Conservation (phyloP, 2,113 vertebrate species). For the Eleginops maclovinus region DNA sequence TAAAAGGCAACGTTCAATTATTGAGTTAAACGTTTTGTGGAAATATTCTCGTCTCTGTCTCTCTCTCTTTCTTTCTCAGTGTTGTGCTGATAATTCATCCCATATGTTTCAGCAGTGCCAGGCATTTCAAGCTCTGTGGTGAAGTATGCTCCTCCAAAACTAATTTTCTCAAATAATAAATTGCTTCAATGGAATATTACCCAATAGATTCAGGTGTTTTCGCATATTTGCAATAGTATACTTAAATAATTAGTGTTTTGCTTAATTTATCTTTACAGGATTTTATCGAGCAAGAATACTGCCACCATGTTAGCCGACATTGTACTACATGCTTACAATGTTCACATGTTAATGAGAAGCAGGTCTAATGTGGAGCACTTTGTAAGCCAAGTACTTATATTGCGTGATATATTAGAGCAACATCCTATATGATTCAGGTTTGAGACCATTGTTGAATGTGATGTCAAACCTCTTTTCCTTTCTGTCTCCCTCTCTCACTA, state of each 20-base stretch:
- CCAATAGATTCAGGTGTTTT: conserved; percentile 14
- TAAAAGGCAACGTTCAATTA: conserved; percentile 57
- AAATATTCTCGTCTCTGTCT: conserved; percentile 50
- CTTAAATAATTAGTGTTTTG: background rate
- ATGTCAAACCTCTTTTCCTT: no score
- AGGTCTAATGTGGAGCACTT: background rate
- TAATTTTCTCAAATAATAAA: conserved; percentile 41
- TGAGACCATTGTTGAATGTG: no score
- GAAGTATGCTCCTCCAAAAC: conserved; percentile 56
- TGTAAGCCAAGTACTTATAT: no score
- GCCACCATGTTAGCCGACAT: background rate
- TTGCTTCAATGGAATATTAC: conserved; percentile 37
- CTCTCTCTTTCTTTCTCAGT: conserved; percentile 40
- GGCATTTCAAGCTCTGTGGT: conserved; percentile 58
- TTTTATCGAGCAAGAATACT: background rate
- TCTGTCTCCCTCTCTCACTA: no score
- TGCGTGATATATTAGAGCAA: no score
- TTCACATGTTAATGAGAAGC: background rate
- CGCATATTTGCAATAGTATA: conserved; percentile 2
- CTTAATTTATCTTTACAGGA: background rate
- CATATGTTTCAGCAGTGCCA: conserved; percentile 72
- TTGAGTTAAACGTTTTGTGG: conserved; percentile 53
- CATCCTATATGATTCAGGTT: no score
- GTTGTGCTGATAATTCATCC: conserved; percentile 70
- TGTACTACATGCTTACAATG: background rate